Evolutionary conservation across 92 coral and sea anemone genomes (phyloP).

Genomic region (Chrysogorgia sp.): DNA sequence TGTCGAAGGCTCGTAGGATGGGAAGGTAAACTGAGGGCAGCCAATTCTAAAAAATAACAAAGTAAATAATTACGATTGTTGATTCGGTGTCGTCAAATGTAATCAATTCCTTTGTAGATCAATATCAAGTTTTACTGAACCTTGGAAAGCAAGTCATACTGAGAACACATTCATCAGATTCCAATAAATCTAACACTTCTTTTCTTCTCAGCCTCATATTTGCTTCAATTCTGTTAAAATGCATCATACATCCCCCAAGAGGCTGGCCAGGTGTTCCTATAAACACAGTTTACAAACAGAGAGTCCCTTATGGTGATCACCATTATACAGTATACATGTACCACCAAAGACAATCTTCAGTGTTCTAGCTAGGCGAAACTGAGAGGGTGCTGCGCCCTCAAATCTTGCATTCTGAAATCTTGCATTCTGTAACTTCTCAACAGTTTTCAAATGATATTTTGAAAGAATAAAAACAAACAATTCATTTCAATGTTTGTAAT

Average conservation of each 20-base stretch:
- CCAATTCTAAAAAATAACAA: conserved; percentile 69
- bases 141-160: conserved; percentile 96
- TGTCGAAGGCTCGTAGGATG: conserved; percentile 68
- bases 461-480: no score
- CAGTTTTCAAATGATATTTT: no score
- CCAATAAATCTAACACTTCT: conserved; percentile 66
- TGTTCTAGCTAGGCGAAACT: not conserved
- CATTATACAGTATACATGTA: no score
- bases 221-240: no score
- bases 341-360: no score
- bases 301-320: not conserved
- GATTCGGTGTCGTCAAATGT: no score
- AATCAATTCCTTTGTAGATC: not conserved
- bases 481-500: no score
- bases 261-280: conserved; percentile 97
- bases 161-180: conserved; percentile 80
- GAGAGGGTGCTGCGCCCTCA: not conserved
- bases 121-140: conserved; percentile 21
- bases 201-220: conserved; percentile 84
- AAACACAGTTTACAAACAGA: not conserved
- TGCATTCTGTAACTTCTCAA: no score
- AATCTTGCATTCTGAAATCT: not conserved
- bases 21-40: conserved; percentile 83
- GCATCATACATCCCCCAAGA: conserved; percentile 91
- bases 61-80: not conserved